A percentile compares a stretch with the other conserved stretches of the same genome.
Conservation (phyloP, 1,140 invertebrate genomes). For the Papilio dardanus region DNA sequence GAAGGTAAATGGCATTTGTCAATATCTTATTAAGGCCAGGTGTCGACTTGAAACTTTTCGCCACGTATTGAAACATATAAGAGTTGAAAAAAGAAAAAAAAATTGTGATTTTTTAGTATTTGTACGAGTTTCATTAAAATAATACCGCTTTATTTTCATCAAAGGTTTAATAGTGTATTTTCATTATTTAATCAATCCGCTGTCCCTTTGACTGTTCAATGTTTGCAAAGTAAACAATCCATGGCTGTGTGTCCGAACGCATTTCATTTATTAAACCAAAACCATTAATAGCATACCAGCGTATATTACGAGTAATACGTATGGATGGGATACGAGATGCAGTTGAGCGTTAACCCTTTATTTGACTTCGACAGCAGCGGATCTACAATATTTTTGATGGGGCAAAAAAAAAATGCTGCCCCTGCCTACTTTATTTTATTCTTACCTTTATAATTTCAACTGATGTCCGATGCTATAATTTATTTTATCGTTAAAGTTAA, state of each 20-base stretch:
- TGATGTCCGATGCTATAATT: too few species aligned
- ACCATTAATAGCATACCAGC: background rate
- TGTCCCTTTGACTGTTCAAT: background rate
- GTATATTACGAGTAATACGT: background rate
- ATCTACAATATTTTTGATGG: too few species aligned
- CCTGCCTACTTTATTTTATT: too few species aligned
- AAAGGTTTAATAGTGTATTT: background rate
- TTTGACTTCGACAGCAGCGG: too few species aligned
- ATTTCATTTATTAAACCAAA: conserved; percentile 11
- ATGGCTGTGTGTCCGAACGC: background rate
- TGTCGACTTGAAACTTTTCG: background rate
- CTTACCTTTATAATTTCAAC: too few species aligned
- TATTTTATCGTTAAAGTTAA: too few species aligned
- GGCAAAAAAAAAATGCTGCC: too few species aligned
- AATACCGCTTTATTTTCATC: background rate
- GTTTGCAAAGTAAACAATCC: background rate
- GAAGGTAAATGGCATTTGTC: background rate
- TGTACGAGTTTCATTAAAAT: background rate
- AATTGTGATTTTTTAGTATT: background rate
- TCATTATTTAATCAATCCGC: background rate
- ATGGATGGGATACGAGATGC: too few species aligned
- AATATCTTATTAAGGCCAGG: background rate
- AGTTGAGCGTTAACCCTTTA: too few species aligned
- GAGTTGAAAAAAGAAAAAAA: too few species aligned
- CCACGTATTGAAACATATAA: too few species aligned